These are phyloP conservation scores for Drosophila lacicola DNA, from an alignment of 2,888 invertebrate genomes.

Conservation along the genomic window DNA sequence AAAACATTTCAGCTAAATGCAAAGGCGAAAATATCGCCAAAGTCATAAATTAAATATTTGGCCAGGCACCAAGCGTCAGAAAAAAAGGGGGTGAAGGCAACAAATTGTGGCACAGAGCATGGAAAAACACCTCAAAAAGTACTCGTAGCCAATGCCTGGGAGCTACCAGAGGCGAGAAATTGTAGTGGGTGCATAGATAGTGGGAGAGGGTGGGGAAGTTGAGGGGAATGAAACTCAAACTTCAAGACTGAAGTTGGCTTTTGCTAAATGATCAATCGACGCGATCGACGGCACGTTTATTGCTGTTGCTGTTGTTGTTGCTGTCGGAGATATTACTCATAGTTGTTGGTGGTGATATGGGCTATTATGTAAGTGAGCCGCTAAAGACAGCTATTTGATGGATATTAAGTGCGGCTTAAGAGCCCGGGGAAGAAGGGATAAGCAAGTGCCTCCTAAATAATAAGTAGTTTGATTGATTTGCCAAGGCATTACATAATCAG, in stretches of 20 bases:
- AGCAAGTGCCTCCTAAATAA: conserved; percentile 25
- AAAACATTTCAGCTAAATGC: conserved; percentile 56
- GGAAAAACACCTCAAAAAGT: conserved; percentile 62
- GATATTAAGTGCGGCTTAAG: conserved; percentile 18
- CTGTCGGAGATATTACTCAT: conserved; percentile 57
- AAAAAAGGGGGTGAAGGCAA: conserved; percentile 56
- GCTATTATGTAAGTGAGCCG: conserved; percentile 61
- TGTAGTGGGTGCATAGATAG: conserved; percentile 17
- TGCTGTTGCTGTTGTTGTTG: conserved; percentile 18
- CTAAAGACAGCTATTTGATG: conserved; percentile 28
- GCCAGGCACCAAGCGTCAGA: conserved; percentile 32
- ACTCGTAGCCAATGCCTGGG: conserved; percentile 52
- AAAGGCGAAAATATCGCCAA: conserved; percentile 76
- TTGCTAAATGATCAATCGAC: conserved; percentile 81
- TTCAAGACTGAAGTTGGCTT: conserved; percentile 31
- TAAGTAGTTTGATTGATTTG: conserved; percentile 35
- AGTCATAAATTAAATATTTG: conserved; percentile 84
- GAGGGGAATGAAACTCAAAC: conserved; percentile 27
- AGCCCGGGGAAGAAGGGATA: conserved; percentile 2
- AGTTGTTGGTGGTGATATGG: conserved; percentile 46
- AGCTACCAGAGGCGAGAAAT: conserved; percentile 48
- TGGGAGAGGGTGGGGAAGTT: neutral
- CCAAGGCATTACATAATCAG: conserved; percentile 20
- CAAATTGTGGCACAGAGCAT: conserved; percentile 42
- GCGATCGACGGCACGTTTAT: conserved; percentile 75